phyloP scores from a whole-genome alignment of 2,113 vertebrate genomes.

The Tenrec ecaudatus region DNA sequence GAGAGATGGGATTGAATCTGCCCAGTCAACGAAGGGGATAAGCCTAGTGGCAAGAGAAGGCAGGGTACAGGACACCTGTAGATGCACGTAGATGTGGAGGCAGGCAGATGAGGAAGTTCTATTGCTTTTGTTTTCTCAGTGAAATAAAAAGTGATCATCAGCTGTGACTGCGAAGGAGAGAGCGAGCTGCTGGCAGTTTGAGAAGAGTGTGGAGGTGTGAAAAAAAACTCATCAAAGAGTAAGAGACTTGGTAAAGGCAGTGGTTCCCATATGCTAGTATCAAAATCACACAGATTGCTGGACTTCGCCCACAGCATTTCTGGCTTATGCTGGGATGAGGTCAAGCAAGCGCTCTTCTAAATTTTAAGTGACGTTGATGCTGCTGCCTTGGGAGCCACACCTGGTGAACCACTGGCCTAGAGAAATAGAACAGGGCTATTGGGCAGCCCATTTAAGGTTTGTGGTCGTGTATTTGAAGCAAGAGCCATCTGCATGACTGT shows the following conservation, averaged over 20 bases:
- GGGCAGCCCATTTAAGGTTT: neutral
- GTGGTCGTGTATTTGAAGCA: slow-evolving; percentile 19
- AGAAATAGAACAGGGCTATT: slow-evolving; percentile 22
- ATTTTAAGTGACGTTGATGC: neutral
- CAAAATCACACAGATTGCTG: slow-evolving; percentile 26
- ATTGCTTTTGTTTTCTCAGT: slow-evolving; percentile 40
- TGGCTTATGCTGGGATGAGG: slow-evolving; percentile 2
- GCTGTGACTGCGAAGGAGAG: neutral
- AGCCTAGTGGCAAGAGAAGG: neutral
- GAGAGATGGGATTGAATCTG: neutral
- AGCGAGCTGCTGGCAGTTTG: neutral
- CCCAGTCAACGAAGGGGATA: neutral
- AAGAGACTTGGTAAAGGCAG: slow-evolving; percentile 7
- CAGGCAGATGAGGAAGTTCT: slow-evolving; percentile 52
- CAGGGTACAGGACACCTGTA: neutral
- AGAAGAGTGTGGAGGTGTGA: slow-evolving; percentile 38
- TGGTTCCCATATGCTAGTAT: slow-evolving; percentile 5
- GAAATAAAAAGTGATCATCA: slow-evolving; percentile 58
- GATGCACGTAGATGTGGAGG: slow-evolving; percentile 17
- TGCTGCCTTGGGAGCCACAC: neutral
- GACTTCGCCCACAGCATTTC: neutral
- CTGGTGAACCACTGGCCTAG: slow-evolving; percentile 34
- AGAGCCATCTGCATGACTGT: neutral
- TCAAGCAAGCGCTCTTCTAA: neutral
- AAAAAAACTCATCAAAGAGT: slow-evolving; percentile 51